phyloP scores from a whole-genome alignment of 1,140 invertebrate species.

The Zaprionus camerounensis region DNA sequence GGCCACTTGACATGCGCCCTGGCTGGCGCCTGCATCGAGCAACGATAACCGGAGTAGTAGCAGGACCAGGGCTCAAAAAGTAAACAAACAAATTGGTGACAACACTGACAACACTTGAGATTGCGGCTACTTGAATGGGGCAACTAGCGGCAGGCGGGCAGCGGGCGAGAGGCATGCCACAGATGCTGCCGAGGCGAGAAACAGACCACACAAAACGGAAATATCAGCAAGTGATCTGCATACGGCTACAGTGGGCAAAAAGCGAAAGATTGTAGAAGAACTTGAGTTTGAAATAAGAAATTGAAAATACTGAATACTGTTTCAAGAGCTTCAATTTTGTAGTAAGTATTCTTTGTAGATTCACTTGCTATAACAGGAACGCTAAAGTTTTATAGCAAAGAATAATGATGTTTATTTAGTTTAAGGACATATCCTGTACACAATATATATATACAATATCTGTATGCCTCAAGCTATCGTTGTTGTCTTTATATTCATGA shows the following conservation, averaged over 20 bases:
- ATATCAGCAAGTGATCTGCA: constrained; percentile 12
- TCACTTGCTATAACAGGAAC: too few relatives aligned
- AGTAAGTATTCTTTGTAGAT: too few relatives aligned
- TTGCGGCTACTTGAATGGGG: constrained; percentile 11
- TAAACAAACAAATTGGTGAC: constrained; percentile 51
- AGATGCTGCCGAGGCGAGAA: not conserved
- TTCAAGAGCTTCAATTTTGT: too few relatives aligned
- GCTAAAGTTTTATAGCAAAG: too few relatives aligned
- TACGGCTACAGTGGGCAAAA: constrained; percentile 21
- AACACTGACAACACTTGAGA: constrained; percentile 45
- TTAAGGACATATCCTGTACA: too few relatives aligned
- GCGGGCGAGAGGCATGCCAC: not conserved
- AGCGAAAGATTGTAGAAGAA: not conserved
- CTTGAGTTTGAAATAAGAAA: too few relatives aligned
- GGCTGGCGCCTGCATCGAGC: constrained; percentile 20
- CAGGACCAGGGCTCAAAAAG: constrained; percentile 33
- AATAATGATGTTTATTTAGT: too few relatives aligned
- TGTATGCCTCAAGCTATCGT: too few relatives aligned
- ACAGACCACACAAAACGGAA: constrained; percentile 37
- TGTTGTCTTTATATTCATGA: too few relatives aligned
- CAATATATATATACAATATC: too few relatives aligned
- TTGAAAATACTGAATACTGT: too few relatives aligned
- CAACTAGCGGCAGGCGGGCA: not conserved
- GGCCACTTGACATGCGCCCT: constrained; percentile 67
- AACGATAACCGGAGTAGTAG: constrained; percentile 31